phyloP scores from a whole-genome alignment of 35 echinoderm and acorn worm species.

The Anneissia japonica region DNA sequence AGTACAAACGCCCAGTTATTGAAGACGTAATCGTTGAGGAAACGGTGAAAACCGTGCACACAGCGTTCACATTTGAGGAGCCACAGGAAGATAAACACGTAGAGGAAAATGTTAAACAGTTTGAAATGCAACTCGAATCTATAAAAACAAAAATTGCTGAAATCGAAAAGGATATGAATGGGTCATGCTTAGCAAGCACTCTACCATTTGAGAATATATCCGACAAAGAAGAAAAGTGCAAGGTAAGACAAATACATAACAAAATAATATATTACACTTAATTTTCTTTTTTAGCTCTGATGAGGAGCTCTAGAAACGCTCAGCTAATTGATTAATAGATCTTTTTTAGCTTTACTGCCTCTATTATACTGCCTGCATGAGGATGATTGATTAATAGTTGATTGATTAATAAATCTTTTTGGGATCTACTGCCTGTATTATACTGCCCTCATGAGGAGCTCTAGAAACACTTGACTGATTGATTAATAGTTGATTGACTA shows the following conservation, averaged over 20 bases:
- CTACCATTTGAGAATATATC: background rate
- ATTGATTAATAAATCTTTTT: too few relatives aligned
- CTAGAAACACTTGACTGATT: too few relatives aligned
- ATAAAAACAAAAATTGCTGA: background rate
- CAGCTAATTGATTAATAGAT: too few relatives aligned
- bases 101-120: background rate
- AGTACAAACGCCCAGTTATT: slow-evolving; percentile 69
- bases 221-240: background rate
- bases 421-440: too few relatives aligned
- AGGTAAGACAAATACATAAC: background rate
- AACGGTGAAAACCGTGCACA: slow-evolving; percentile 49
- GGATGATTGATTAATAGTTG: too few relatives aligned
- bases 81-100: background rate
- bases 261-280: background rate
- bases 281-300: too few relatives aligned
- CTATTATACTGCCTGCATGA: too few relatives aligned
- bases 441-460: too few relatives aligned
- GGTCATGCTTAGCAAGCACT: background rate
- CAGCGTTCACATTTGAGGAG: slow-evolving; percentile 17
- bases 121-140: background rate
- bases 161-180: background rate
- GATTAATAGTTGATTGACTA: too few relatives aligned
- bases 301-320: too few relatives aligned
- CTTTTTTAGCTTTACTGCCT: too few relatives aligned
- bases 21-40: slow-evolving; percentile 75